Conservation (phyloP, 2,888 invertebrate genomes). For the Drosophila testacea region DNA sequence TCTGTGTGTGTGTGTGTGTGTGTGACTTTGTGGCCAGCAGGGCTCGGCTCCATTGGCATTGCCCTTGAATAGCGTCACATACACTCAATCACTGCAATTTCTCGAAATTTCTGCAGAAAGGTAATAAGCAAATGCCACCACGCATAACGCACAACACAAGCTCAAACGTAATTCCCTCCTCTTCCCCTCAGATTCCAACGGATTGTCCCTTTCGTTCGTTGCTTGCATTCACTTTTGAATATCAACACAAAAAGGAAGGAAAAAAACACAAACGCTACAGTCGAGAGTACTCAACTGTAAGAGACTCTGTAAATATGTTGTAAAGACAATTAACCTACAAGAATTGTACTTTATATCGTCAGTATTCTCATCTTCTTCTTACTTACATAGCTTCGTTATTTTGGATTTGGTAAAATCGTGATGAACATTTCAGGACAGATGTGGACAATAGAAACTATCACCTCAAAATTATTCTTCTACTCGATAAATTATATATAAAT, state of each 20-base stretch:
- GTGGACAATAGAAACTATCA: no score
- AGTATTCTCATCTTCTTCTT: no score
- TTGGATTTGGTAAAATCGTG: no score
- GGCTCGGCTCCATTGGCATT: conserved; percentile 3
- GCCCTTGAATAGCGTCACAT: not conserved
- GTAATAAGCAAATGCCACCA: conserved; percentile 29
- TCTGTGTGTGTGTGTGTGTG: conserved; percentile 4
- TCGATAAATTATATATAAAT: no score
- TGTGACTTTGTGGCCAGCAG: conserved; percentile 13
- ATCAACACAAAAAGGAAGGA: not conserved
- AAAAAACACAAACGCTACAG: no score
- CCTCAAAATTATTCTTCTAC: no score
- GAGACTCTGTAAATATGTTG: no score
- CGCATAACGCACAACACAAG: conserved; percentile 1
- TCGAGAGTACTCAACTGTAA: no score
- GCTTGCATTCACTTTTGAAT: conserved; percentile 1
- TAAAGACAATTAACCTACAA: no score
- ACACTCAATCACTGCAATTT: conserved; percentile 19
- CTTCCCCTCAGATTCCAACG: not conserved
- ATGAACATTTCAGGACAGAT: no score
- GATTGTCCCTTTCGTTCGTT: not conserved
- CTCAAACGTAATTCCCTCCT: not conserved
- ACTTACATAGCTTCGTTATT: no score
- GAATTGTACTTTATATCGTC: no score
- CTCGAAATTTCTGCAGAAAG: conserved; percentile 18